phyloP scores from a whole-genome alignment of 2,113 vertebrate species.

The Poeciliopsis retropinna region DNA sequence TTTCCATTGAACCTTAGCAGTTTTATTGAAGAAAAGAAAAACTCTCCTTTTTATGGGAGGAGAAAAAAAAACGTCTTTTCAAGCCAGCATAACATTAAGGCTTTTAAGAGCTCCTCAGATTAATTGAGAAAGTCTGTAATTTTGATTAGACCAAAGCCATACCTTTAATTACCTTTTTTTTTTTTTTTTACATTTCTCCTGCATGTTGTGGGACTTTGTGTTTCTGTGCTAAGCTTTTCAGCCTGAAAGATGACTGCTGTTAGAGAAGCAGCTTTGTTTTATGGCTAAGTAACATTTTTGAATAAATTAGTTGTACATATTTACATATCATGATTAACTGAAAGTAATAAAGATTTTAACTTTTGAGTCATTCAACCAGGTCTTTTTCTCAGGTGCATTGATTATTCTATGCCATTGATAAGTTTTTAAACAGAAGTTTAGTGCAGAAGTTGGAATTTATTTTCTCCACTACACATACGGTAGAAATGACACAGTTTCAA shows the following conservation, averaged over 20 bases:
- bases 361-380: neutral
- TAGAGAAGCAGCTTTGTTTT: neutral
- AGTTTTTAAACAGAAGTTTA: neutral
- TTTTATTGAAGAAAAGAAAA: neutral
- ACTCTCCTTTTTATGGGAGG: neutral
- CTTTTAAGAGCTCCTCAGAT: neutral
- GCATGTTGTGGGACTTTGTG: neutral
- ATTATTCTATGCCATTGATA: neutral
- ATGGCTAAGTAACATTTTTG: neutral
- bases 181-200: neutral
- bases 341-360: neutral
- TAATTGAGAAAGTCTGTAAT: neutral
- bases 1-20: neutral
- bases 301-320: neutral
- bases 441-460: neutral
- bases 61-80: neutral
- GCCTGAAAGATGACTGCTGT: neutral
- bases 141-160: neutral
- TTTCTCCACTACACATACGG: neutral
- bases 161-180: neutral
- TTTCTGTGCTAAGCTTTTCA: neutral
- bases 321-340: neutral
- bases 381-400: neutral
- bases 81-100: neutral
- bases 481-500: neutral